Base-by-base conservation (phyloP, 23 tunicate species). In the Diplosoma virens region DNA sequence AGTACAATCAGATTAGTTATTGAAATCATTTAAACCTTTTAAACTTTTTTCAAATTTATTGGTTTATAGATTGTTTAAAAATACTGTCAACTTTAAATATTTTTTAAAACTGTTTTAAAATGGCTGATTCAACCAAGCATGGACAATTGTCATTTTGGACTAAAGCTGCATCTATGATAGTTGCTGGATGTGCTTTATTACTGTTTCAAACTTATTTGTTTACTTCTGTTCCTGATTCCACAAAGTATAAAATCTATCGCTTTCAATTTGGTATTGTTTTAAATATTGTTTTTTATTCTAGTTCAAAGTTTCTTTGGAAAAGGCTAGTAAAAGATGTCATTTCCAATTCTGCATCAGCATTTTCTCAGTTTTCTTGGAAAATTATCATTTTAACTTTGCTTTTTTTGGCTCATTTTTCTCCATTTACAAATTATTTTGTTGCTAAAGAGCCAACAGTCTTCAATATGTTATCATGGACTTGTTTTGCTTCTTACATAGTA, bases 231-330 rank as follows among this genome's bases (percentile, higher is more conserved):
- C 71, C 81, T 0, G 17, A 32, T 0, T 17, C 32, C 18, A 64
- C 59, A 25, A 83, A 75, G 47, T 83, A 75, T 25, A 65, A 83
- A 32, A 23, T 83, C 5, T 83, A 83, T 33, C 27, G 81, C 54
- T 63, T 83, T 32, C 88, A 83, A 30, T 52, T 83, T 22, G 17
- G 20, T 31, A 47, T 83, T 28, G 75, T 83, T 66, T 34, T 83
- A 16, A 66, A 83, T 33, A 21, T 75, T 5, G 71, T 83, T 36
- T 66, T 63, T 25, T 75, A 37, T 32, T 7, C 32, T 1, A 47
- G 79, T 9, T 83, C 88, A 31, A 61, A 45, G 58, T 50, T 63
- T 30, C 35, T 83, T 26, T 83, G 88, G 88, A 75, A 47, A 32
- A 37, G 71, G 31, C 25, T 83, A 24, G 54, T 63, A 0, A 61